These are phyloP conservation scores for Drosophila merina DNA, from an alignment of 2,888 invertebrate species.

Conservation along the genomic window DNA sequence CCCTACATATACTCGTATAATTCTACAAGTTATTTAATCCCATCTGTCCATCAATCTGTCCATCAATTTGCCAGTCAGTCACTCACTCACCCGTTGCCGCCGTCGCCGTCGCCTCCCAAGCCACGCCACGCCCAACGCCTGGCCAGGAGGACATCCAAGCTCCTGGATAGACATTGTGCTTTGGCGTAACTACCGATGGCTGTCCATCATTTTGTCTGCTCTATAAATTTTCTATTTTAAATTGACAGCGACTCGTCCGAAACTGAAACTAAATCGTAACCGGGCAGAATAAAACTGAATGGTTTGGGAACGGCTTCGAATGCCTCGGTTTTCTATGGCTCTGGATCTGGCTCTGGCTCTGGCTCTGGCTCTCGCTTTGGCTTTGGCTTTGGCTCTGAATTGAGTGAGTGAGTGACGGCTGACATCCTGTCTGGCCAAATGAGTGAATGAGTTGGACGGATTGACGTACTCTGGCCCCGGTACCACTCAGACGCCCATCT, in stretches of 20 bases:
- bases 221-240: slow-evolving; percentile 83
- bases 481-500: slow-evolving; percentile 30
- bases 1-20: slow-evolving; percentile 66
- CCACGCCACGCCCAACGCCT: slow-evolving; percentile 40
- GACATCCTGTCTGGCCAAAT: slow-evolving; percentile 78
- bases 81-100: slow-evolving; percentile 49
- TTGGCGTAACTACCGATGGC: slow-evolving; percentile 72
- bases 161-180: slow-evolving; percentile 43
- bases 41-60: slow-evolving; percentile 84
- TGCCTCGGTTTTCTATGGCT: slow-evolving; percentile 35
- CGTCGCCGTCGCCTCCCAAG: slow-evolving; percentile 15
- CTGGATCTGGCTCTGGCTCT: not conserved
- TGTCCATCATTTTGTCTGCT: slow-evolving; percentile 83
- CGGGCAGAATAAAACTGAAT: slow-evolving; percentile 57
- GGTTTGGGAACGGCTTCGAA: slow-evolving; percentile 31
- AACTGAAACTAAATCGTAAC: slow-evolving; percentile 78
- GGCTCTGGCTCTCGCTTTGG: slow-evolving; percentile 37
- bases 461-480: slow-evolving; percentile 62
- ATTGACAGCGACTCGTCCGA: slow-evolving; percentile 82
- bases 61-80: slow-evolving; percentile 82
- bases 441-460: slow-evolving; percentile 78
- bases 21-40: slow-evolving; percentile 83
- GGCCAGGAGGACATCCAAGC: slow-evolving; percentile 35
- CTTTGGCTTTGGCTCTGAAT: slow-evolving; percentile 50
- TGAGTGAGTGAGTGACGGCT: slow-evolving; percentile 59